Conservation (phyloP, 2,888 invertebrate genomes). For the Kryphioiulus occultus region DNA sequence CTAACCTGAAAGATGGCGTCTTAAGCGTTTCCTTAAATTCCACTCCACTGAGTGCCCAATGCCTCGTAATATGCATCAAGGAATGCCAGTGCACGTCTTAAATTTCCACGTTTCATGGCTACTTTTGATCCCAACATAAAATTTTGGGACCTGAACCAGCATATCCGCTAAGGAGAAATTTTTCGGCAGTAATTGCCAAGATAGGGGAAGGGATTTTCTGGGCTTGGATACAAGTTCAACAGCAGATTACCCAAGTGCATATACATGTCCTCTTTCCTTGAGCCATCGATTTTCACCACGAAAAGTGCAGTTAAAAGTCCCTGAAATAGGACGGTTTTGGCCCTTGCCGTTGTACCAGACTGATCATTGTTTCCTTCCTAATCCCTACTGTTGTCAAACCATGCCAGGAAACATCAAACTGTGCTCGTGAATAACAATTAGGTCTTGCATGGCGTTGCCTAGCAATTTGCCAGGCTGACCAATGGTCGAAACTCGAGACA, state of each 20-base stretch:
- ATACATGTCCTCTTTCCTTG: background rate
- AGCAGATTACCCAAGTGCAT: background rate
- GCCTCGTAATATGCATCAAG: background rate
- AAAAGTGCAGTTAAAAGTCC: background rate
- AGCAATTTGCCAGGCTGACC: too few relatives aligned
- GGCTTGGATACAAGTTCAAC: background rate
- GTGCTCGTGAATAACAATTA: too few relatives aligned
- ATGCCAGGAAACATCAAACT: too few relatives aligned
- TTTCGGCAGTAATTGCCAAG: background rate
- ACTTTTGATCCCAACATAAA: background rate
- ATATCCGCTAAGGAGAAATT: background rate
- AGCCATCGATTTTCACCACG: background rate
- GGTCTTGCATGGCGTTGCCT: too few relatives aligned
- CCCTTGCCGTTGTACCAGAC: too few relatives aligned
- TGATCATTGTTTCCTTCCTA: too few relatives aligned
- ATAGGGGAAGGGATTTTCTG: background rate
- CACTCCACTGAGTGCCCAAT: conserved; percentile 2
- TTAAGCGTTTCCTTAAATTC: background rate
- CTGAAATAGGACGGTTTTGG: too few relatives aligned
- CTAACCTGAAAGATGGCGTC: background rate
- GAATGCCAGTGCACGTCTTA: background rate
- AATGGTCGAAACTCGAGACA: too few relatives aligned
- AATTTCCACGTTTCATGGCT: background rate
- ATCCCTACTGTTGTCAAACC: too few relatives aligned
- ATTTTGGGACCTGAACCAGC: background rate